Evolutionary conservation across 2,797 vertebrate species (phyloP).

Genomic region (Ctenopoma kingsleyae): DNA sequence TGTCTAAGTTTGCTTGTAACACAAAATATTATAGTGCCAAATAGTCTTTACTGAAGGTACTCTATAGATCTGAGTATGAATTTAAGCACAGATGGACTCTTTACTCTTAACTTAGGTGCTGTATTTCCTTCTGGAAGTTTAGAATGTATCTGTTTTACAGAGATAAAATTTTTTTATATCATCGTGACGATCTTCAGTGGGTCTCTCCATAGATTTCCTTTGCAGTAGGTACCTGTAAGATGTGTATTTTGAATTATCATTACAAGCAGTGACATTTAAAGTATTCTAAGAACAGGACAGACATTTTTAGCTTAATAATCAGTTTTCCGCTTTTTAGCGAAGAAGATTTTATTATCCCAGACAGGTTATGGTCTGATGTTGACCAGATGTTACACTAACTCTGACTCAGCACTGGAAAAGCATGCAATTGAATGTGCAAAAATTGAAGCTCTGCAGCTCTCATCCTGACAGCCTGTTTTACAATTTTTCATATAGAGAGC

Average conservation of each 20-base stretch:
- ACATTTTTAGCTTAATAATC: background rate
- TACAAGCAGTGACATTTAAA: constrained; percentile 5
- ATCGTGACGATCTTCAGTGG: background rate
- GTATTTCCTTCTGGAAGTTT: background rate
- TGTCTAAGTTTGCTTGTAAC: background rate
- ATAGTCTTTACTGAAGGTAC: constrained; percentile 6
- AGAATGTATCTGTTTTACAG: background rate
- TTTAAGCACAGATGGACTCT: background rate
- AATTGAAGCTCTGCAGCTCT: constrained; percentile 30
- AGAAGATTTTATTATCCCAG: constrained; percentile 16
- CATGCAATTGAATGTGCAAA: constrained; percentile 21
- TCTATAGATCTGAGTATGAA: constrained; percentile 3
- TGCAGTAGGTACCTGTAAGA: background rate
- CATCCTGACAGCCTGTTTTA: constrained; percentile 26
- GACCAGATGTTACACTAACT: constrained; percentile 19
- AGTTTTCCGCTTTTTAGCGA: constrained; percentile 17
- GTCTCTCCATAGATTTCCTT: background rate
- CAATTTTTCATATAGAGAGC: constrained; percentile 24
- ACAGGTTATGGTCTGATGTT: constrained; percentile 15
- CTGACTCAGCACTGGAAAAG: constrained; percentile 25
- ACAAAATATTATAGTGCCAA: background rate
- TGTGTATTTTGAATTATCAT: constrained; percentile 3
- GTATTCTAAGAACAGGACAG: background rate
- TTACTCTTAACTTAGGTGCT: background rate
- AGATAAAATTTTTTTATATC: background rate